Evolutionary conservation across 2,113 vertebrate species (phyloP).

Genomic region (Pollachius pollachius): DNA sequence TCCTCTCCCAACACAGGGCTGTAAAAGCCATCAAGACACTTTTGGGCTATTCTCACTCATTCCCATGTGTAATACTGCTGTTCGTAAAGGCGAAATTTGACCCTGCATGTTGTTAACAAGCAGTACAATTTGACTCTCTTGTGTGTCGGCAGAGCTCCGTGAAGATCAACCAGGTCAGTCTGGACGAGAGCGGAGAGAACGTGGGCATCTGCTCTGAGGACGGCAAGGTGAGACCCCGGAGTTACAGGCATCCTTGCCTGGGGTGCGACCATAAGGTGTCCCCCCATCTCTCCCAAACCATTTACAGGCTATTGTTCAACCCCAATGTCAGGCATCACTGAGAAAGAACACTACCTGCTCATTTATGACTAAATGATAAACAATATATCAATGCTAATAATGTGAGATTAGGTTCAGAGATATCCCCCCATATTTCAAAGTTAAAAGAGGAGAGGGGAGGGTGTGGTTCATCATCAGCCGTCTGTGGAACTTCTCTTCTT

Average conservation of each 20-base stretch:
- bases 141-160: conserved; percentile 82
- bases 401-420: background rate
- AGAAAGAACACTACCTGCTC: no score
- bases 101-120: no score
- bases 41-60: no score
- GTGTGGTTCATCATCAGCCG: conserved; percentile 47
- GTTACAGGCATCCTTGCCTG: conserved; percentile 25
- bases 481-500: conserved; percentile 60
- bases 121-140: conserved; percentile 1
- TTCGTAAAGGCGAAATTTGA: no score
- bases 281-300: conserved; percentile 56
- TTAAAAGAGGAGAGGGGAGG: conserved; percentile 43
- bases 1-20: no score
- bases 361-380: no score
- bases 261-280: conserved; percentile 33
- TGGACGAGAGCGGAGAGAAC: conserved; percentile 96
- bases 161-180: conserved; percentile 98
- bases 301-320: conserved; percentile 11
- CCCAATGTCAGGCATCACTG: no score
- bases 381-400: background rate
- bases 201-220: conserved; percentile 98
- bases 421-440: conserved; percentile 29
- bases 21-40: no score
- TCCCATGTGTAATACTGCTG: no score
- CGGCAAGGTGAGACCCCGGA: conserved; percentile 85